Percentiles rank a stretch among this genome's conserved stretches.
Evolutionary conservation across 2,113 vertebrate species (phyloP).

Genomic region (Solenodon paradoxus): DNA sequence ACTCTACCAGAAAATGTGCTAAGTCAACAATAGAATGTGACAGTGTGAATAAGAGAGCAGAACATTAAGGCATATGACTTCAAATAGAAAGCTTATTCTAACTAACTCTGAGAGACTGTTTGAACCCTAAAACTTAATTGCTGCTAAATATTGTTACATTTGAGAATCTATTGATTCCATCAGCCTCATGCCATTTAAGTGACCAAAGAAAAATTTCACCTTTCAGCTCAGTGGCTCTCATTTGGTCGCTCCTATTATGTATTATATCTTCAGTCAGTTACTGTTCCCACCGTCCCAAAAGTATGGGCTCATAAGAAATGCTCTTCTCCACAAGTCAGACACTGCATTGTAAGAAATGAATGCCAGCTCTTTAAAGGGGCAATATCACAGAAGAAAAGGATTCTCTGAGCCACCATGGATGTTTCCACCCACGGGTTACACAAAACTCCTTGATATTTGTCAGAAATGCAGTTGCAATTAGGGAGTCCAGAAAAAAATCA

Average conservation of each 20-base stretch:
- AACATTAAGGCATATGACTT: slow-evolving; percentile 72
- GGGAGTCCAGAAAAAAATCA: slow-evolving; percentile 33
- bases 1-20: slow-evolving; percentile 80
- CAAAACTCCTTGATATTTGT: slow-evolving; percentile 6
- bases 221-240: background rate
- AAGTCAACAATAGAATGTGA: slow-evolving; percentile 80
- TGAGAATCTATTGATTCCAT: background rate
- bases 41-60: slow-evolving; percentile 71
- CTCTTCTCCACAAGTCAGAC: background rate
- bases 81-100: slow-evolving; percentile 71
- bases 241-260: background rate
- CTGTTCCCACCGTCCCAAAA: background rate
- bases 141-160: slow-evolving; percentile 47
- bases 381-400: background rate
- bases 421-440: background rate
- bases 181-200: background rate
- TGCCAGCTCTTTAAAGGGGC: background rate
- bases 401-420: background rate
- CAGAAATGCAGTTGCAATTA: slow-evolving; percentile 50
- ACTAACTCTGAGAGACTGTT: slow-evolving; percentile 71
- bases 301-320: background rate
- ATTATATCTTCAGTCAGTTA: background rate
- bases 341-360: background rate
- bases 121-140: slow-evolving; percentile 27
- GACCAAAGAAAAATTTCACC: background rate